Evolutionary conservation across 2,113 vertebrate species (phyloP).

Genomic region (Trichomycterus rosablanca): DNA sequence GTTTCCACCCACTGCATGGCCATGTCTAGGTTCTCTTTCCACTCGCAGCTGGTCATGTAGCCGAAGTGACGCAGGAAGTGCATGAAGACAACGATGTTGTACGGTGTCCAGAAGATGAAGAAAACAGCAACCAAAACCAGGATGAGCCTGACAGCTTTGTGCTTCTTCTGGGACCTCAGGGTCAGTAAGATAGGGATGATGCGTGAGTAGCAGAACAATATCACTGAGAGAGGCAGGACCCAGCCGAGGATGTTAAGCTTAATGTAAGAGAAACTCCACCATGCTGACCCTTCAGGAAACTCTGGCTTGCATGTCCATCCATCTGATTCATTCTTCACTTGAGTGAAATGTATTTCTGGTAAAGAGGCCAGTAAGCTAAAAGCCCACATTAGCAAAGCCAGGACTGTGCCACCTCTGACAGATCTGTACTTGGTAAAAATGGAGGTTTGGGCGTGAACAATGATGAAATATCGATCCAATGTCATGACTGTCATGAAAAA

Average conservation of each 20-base stretch:
- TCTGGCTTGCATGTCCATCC: constrained; percentile 1
- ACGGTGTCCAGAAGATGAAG: constrained; percentile 79
- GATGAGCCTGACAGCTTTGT: constrained; percentile 73
- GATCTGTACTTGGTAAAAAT: constrained; percentile 60
- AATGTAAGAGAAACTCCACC: constrained; percentile 62
- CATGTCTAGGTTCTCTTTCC: not conserved
- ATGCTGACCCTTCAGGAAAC: constrained; percentile 20
- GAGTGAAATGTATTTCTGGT: constrained; percentile 60
- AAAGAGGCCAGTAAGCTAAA: constrained; percentile 60
- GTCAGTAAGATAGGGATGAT: constrained; percentile 70
- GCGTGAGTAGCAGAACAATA: constrained; percentile 73
- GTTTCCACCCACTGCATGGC: constrained; percentile 45
- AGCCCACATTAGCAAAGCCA: constrained; percentile 56
- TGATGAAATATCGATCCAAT: constrained; percentile 76
- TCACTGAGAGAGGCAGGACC: constrained; percentile 68
- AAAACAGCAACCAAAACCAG: constrained; percentile 68
- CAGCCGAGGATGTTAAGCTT: constrained; percentile 73
- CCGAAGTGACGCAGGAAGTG: not conserved
- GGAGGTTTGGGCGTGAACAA: constrained; percentile 60
- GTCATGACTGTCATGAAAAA: constrained; percentile 85
- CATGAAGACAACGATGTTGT: constrained; percentile 64
- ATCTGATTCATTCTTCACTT: constrained; percentile 20
- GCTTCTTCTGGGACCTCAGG: constrained; percentile 68
- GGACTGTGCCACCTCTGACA: constrained; percentile 30
- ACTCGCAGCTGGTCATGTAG: constrained; percentile 18